Evolutionary conservation across 2,888 invertebrate species (phyloP), one percentile per base, ranked within the genome.

Genomic region (Zaprionus obscuricornis): DNA sequence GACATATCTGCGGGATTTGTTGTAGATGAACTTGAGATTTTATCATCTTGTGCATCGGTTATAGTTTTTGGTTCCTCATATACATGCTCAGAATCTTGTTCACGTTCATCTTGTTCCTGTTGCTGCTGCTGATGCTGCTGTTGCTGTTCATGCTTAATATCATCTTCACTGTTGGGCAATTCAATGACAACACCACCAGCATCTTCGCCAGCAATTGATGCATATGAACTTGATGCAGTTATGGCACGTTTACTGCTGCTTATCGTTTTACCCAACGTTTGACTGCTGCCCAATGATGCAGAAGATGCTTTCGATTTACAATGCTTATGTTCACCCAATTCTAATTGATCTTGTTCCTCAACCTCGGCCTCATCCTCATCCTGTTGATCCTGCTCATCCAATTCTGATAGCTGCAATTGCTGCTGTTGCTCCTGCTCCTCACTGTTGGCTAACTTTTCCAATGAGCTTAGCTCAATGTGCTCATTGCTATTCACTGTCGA

Each of bases 1-100:
- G 89, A 89, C 55, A 88, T 79, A 47, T 89, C 89, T 0, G 82
- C 87, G 0, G 88, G 87, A 74, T 89, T 89, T 2, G 89, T 89
- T 1, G 85, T 88, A 0, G 89, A 88, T 0, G 88, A 85, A 17
- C 79, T 88, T 2, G 89, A 89, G 10, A 86, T 71, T 58, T 88
- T 88, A 18, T 86, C 85, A 18, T 83, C 81, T 1, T 49, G 43
- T 0, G 40, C 45, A 47, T 70, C 63, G n/a, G 51, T 26, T n/a
- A 45, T 39, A 6, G 49, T 39, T 31, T 58, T 56, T 20, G 55
- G 20, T 22, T 45, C 26, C 2, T 65, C 57, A 11, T 56, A 57
- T 4, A 47, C 37, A 16, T 57, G 31, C 24, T 52, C 51, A n/a
- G n/a, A n/a, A n/a, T n/a, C n/a, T n/a, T n/a, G n/a, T n/a, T n/a